Percentiles rank a stretch among this genome's conserved stretches.
Conservation (phyloP, 2,113 vertebrate species). For the Parus major region DNA sequence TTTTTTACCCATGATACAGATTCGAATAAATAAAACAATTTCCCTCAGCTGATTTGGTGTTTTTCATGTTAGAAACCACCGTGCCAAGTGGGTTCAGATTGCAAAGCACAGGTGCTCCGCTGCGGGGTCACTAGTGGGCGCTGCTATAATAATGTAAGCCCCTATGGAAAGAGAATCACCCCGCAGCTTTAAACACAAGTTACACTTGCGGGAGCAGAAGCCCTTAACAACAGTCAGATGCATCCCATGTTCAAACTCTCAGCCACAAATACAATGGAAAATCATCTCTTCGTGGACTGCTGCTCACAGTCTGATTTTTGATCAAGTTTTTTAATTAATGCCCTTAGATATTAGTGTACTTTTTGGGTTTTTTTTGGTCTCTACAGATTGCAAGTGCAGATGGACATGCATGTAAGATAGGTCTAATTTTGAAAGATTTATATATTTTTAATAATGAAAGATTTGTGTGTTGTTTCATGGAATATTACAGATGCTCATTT, state of each 20-base stretch:
- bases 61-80: background rate
- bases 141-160: background rate
- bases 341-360: accelerated
- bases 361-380: background rate
- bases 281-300: background rate
- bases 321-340: background rate
- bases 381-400: background rate
- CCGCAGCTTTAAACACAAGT: background rate
- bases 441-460: background rate
- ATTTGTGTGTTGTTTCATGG: background rate
- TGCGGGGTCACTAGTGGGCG: constrained; percentile 21
- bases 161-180: background rate
- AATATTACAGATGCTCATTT: constrained; percentile 36
- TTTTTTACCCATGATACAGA: background rate
- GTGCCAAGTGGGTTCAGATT: background rate
- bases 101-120: background rate
- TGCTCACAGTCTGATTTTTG: background rate
- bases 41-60: background rate
- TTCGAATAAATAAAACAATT: background rate
- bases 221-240: background rate
- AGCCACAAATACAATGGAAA: background rate
- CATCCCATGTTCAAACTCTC: background rate
- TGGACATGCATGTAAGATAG: background rate
- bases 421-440: background rate
- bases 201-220: background rate